These are phyloP conservation scores for Dynastes maya DNA, from an alignment of 2,888 invertebrate species.

Conservation along the genomic window DNA sequence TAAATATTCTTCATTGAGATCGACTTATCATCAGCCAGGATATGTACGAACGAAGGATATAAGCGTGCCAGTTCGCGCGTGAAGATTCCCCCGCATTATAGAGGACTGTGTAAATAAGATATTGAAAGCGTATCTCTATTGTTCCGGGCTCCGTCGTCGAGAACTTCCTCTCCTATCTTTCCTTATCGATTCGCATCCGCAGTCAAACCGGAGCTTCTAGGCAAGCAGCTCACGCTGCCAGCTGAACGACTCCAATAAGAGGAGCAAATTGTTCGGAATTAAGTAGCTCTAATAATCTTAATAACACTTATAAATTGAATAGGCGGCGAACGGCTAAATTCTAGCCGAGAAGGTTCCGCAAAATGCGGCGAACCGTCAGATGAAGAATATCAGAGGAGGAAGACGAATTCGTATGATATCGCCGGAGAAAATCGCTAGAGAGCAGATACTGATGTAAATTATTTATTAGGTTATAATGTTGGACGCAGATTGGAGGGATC, in stretches of 20 bases:
- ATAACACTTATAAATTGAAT: constrained; percentile 44
- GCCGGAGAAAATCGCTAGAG: background rate
- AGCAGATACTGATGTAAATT: background rate
- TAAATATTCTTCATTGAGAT: constrained; percentile 41
- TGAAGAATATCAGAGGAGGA: background rate
- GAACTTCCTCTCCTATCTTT: constrained; percentile 45
- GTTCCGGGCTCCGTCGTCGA: constrained; percentile 40
- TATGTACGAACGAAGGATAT: constrained; percentile 17
- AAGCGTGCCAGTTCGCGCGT: constrained; percentile 39
- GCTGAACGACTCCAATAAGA: constrained; percentile 40
- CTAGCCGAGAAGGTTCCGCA: background rate
- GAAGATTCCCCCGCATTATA: constrained; percentile 43
- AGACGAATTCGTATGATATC: constrained; percentile 12
- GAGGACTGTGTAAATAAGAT: constrained; percentile 45
- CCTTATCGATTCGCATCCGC: constrained; percentile 40
- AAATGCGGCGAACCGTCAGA: background rate
- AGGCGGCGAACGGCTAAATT: constrained; percentile 31
- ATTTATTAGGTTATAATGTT: background rate
- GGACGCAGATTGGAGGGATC: background rate
- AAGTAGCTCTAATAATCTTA: constrained; percentile 46
- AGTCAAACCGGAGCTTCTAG: constrained; percentile 31
- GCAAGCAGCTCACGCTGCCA: constrained; percentile 35
- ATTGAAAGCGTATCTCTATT: constrained; percentile 47
- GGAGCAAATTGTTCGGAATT: constrained; percentile 45
- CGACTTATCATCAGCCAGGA: constrained; percentile 37